phyloP scores from a whole-genome alignment of 2,888 invertebrate species.

The Hemicrepidius hirtus region DNA sequence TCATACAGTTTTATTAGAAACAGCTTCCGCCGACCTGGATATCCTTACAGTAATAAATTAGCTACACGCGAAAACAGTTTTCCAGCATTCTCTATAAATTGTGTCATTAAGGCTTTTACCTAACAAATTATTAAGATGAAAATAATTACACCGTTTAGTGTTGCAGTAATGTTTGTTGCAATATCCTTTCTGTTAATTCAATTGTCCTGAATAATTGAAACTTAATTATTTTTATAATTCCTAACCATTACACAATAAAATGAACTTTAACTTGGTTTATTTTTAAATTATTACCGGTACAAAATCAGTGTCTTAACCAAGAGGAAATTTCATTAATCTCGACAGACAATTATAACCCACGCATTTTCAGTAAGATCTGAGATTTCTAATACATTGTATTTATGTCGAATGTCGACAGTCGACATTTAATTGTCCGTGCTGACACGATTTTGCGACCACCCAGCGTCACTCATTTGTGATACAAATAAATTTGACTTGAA shows the following conservation, averaged over 20 bases:
- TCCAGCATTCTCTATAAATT: constrained; percentile 12
- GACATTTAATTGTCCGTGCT: constrained; percentile 54
- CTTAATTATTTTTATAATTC: no score
- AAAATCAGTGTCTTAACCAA: background rate
- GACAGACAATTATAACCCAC: constrained; percentile 34
- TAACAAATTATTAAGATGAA: constrained; percentile 5
- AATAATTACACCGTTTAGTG: background rate
- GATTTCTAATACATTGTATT: constrained; percentile 38
- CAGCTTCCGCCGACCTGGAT: constrained; percentile 8
- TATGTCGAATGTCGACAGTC: constrained; percentile 47
- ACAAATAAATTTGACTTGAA: constrained; percentile 29
- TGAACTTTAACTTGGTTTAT: no score
- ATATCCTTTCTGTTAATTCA: no score
- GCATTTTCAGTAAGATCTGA: constrained; percentile 27
- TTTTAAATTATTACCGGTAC: no score
- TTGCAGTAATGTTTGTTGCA: no score
- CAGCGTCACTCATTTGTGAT: constrained; percentile 42
- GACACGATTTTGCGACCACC: constrained; percentile 55
- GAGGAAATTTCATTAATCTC: constrained; percentile 17
- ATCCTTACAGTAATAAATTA: constrained; percentile 7
- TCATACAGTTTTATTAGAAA: background rate
- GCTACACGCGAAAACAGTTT: constrained; percentile 3
- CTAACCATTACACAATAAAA: no score
- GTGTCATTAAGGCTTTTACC: background rate
- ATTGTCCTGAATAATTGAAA: no score